phyloP scores from a whole-genome alignment of 2,113 vertebrate species.

The Cynoglossus semilaevis region DNA sequence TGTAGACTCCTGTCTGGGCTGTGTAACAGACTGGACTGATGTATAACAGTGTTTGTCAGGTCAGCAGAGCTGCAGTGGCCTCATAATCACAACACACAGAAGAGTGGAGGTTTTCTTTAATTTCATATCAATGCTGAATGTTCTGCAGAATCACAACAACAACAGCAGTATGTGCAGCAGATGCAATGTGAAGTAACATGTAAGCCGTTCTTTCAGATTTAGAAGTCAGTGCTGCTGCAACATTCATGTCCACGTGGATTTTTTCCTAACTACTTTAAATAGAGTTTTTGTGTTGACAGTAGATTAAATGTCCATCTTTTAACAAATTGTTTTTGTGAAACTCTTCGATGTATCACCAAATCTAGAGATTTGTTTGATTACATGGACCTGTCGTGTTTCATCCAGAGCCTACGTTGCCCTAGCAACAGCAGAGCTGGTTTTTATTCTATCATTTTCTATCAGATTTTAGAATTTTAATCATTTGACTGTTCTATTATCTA shows the following conservation, averaged over 20 bases:
- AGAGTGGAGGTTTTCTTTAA: constrained; percentile 7
- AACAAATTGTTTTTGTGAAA: no score
- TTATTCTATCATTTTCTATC: no score
- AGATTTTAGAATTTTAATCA: no score
- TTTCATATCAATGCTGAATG: constrained; percentile 6
- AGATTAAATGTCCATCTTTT: no score
- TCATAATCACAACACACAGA: constrained; percentile 32
- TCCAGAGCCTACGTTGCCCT: no score
- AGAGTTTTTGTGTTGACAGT: no score
- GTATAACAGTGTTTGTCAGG: constrained; percentile 6
- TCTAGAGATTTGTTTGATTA: no score
- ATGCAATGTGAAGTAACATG: neutral
- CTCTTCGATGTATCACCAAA: no score
- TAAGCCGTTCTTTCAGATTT: no score
- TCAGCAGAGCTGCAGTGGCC: constrained; percentile 53
- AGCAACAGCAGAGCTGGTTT: no score
- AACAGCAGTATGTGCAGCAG: neutral
- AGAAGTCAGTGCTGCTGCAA: neutral
- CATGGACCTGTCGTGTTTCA: no score
- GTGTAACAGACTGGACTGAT: neutral
- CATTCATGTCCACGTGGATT: neutral
- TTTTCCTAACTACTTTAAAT: neutral
- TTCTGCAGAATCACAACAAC: neutral
- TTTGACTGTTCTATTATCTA: no score
- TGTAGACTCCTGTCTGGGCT: neutral